phyloP scores from a whole-genome alignment of 2,113 vertebrate genomes.

The Falcunculus frontatus region DNA sequence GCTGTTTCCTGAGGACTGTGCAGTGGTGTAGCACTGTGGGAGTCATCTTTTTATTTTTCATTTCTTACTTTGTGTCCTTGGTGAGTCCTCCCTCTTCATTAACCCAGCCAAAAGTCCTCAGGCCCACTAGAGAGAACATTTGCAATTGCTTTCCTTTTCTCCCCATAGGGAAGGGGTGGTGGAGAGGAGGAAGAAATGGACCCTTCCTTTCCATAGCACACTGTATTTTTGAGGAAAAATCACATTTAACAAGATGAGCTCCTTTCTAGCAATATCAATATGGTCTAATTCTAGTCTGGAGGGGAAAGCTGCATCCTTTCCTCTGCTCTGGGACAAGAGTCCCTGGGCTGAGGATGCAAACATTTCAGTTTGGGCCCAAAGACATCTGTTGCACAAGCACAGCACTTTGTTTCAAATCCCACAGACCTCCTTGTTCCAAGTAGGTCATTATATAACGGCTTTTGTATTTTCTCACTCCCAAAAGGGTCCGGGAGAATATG shows the following conservation, averaged over 20 bases:
- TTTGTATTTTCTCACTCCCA: neutral
- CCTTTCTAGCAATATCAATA: neutral
- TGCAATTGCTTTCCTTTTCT: neutral
- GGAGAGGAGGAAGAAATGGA: neutral
- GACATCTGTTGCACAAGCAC: neutral
- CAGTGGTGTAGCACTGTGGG: neutral
- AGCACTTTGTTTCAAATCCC: neutral
- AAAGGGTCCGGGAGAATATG: neutral
- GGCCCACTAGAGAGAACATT: neutral
- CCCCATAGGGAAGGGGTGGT: neutral
- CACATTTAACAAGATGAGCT: neutral
- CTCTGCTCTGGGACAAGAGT: neutral
- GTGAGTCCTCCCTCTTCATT: neutral
- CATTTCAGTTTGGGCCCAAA: neutral
- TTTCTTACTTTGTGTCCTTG: neutral
- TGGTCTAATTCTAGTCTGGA: neutral
- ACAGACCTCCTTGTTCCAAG: neutral
- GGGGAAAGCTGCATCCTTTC: neutral
- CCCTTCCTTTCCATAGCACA: neutral
- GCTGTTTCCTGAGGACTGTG: neutral
- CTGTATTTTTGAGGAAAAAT: neutral
- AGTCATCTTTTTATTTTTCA: neutral
- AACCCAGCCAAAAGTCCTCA: neutral
- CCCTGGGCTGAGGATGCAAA: neutral
- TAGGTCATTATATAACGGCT: constrained; percentile 11